Base-by-base conservation (phyloP, 2,797 vertebrate species). In the Myripristis jacobus region DNA sequence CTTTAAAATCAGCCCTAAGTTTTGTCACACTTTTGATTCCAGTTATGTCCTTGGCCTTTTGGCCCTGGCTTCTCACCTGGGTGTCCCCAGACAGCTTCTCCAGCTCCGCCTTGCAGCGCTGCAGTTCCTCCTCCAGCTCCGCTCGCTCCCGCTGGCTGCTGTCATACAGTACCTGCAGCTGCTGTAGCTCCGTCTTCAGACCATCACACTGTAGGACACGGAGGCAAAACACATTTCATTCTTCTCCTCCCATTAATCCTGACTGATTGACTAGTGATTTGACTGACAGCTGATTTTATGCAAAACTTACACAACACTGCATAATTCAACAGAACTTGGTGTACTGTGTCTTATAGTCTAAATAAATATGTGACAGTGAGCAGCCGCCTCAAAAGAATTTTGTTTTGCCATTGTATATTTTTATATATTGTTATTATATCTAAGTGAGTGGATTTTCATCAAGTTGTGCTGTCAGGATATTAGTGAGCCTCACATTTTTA, bases 31-130 rank as follows among this genome's bases (percentile, higher is more conserved):
- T 31, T 31, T 31, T 31, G 29, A 31, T 7, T 46, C 7, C 18
- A 3, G 6, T 21, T 15, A 1, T 25, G 46, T 11, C 13, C 4
- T 15, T 36, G 52, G 54, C 76, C 77, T 64, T 51, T 19, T 4
- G 47, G 16, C 3, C 21, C 25, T 7, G 48, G 2, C 38, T 68
- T 46, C 92, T 92, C 75, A 95, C 94, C 94, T 93, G 89, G 80
- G 83, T 70, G 66, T 89, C 90, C 47, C 80, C 92, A 38, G 92
- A 87, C 72, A 94, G 90, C 77, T 94, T 92, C 84, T 95, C 94
- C 79, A 98, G 93, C 87, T 97, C 96, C 54, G 95, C 95, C 78
- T 95, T 93, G 93, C 95, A 97, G 82, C 92, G 91, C 86, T 93
- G 92, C 62, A 97, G 88, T 88, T 97, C 96, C 52, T 94, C 91